Evolutionary conservation across 2,888 invertebrate species (phyloP), one percentile per base, ranked within the genome.

Genomic region (Callyntrura guangdongensis): DNA sequence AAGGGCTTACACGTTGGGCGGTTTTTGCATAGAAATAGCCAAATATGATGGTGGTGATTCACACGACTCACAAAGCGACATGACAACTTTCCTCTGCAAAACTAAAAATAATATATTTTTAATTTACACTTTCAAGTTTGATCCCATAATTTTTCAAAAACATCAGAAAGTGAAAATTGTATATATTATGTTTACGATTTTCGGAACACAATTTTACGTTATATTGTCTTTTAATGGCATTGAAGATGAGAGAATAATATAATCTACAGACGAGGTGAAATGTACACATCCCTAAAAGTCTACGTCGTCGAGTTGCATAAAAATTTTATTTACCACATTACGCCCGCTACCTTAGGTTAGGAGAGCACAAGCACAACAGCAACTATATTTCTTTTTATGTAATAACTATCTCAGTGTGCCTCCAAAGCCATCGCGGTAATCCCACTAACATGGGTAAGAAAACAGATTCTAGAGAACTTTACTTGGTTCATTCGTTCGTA

Each of bases 131-230:
- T 67, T 67, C 67, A 9, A 27, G 14, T 67, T 14, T 17, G 25
- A 36, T 11, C 12, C 67, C 67, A 25, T 27, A 25, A 67, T 64
- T n/a, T 67, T 67, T 14, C 2, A 64, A 49, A 45, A 69, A 45
- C 45, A 45, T 74, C 11, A 49, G 12, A 47, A 49, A 74, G 74
- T 74, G 74, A 74, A 74, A 74, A 74, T 47, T 74, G 49, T 47
- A 74, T 74, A 69, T 49, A 49, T 74, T 49, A 74, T 47, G 22
- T 49, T 74, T 74, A 49, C n/a, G 22, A 74, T 74, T 25, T 74
- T 12, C n/a, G 25, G 49, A 49, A 49, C 49, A 74, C 49, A 74
- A 49, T 74, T 74, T 49, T 22, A 14, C 47, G 74, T 17, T 74
- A 74, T 49, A 74, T 74, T 74, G 49, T 74, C 49, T 74, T 47